Evolutionary conservation across 2,888 invertebrate species (phyloP).

Genomic region (Drosophila affinis): DNA sequence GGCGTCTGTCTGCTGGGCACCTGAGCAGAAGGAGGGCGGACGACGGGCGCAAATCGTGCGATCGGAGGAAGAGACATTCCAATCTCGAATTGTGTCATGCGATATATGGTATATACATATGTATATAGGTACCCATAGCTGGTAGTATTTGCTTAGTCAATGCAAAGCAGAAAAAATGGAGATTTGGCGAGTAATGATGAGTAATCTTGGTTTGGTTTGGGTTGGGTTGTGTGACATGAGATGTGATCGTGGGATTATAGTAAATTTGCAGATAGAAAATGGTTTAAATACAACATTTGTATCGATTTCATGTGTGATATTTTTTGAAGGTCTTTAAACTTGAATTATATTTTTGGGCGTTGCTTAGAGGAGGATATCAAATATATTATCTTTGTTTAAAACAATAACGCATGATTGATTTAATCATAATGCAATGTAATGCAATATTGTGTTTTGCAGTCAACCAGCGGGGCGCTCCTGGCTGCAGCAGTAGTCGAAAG

Average conservation of each 20-base stretch:
- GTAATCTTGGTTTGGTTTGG: constrained; percentile 25
- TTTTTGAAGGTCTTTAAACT: neutral
- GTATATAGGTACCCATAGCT: too few relatives aligned
- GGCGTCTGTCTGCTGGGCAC: constrained; percentile 27
- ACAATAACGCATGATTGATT: too few relatives aligned
- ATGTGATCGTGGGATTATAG: constrained; percentile 7
- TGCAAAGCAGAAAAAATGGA: constrained; percentile 11
- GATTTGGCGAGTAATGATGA: constrained; percentile 24
- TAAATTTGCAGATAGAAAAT: constrained; percentile 11
- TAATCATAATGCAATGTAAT: too few relatives aligned
- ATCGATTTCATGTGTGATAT: neutral
- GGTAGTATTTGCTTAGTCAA: constrained; percentile 15
- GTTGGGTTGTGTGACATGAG: constrained; percentile 25
- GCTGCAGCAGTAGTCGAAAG: too few relatives aligned
- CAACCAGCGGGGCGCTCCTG: too few relatives aligned
- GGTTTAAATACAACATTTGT: neutral
- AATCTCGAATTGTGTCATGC: constrained; percentile 21
- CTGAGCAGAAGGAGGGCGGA: constrained; percentile 1
- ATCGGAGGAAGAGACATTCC: constrained; percentile 29
- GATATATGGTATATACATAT: neutral
- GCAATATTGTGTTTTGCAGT: too few relatives aligned
- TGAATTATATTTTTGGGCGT: neutral
- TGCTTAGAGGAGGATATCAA: too few relatives aligned
- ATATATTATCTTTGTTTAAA: too few relatives aligned
- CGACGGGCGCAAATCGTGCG: constrained; percentile 22